Conservation (phyloP, 2,888 invertebrate genomes). For the Gandaritis pyraliata region DNA sequence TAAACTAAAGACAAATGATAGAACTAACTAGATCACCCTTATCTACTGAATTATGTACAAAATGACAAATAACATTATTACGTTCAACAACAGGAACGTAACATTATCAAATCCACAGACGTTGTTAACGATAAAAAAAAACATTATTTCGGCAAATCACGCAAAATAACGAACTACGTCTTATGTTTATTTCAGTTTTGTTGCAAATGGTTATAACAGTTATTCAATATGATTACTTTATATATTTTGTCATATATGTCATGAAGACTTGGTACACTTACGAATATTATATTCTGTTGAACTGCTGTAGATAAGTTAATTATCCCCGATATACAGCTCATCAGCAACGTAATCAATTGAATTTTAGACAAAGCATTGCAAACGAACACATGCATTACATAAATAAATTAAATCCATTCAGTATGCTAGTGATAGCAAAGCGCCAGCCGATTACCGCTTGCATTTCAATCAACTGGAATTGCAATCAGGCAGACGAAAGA, state of each 20-base stretch:
- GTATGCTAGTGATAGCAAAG: conserved; percentile 26
- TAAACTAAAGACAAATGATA: not conserved
- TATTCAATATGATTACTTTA: no score
- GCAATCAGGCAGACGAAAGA: conserved; percentile 27
- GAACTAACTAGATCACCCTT: no score
- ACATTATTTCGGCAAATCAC: conserved; percentile 1
- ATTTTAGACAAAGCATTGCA: conserved; percentile 47
- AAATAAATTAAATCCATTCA: conserved; percentile 30
- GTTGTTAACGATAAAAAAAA: not conserved
- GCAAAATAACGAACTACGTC: not conserved
- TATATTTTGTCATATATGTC: no score
- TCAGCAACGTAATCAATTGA: conserved; percentile 49
- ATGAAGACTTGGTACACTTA: no score
- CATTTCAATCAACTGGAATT: conserved; percentile 32
- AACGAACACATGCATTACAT: conserved; percentile 35
- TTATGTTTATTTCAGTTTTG: not conserved
- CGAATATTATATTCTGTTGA: no score
- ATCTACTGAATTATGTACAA: no score
- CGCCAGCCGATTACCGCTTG: conserved; percentile 27
- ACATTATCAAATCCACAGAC: not conserved
- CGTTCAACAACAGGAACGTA: no score
- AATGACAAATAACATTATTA: no score
- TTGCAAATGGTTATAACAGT: not conserved
- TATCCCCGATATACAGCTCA: conserved; percentile 30
- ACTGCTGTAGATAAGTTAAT: conserved; percentile 1